Percentiles rank a stretch among this genome's conserved stretches.
These are phyloP conservation scores for Eupithecia centaureata DNA, from an alignment of 2,888 invertebrate genomes.

Conservation along the genomic window DNA sequence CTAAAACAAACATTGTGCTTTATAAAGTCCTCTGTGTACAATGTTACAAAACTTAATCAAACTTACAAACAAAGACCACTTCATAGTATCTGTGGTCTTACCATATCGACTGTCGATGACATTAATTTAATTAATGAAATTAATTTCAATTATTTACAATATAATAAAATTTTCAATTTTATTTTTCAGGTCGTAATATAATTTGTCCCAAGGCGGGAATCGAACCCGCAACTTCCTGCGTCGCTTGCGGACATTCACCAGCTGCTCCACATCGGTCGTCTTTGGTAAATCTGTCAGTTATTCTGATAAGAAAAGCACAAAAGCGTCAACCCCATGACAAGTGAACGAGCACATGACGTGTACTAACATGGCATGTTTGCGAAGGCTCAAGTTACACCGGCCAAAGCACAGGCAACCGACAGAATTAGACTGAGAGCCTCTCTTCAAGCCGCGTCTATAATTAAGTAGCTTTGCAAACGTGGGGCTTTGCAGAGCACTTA, in stretches of 20 bases:
- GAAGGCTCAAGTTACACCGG: constrained; percentile 20
- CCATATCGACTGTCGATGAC: no score
- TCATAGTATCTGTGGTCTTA: background rate
- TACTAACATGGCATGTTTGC: background rate
- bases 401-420: constrained; percentile 18
- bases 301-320: background rate
- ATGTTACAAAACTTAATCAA: constrained; percentile 40
- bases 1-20: constrained; percentile 38
- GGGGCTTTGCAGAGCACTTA: constrained; percentile 30
- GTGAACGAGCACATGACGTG: background rate
- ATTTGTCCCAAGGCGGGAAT: no score
- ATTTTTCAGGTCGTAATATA: no score
- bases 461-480: constrained; percentile 57
- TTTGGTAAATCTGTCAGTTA: no score
- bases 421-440: constrained; percentile 38
- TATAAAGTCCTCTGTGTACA: constrained; percentile 34
- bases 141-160: no score
- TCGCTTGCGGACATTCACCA: no score
- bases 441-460: constrained; percentile 65
- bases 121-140: no score
- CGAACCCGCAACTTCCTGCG: no score
- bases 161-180: no score
- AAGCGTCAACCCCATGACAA: background rate
- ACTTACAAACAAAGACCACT: constrained; percentile 34
- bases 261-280: no score